A percentile compares a stretch with the other conserved stretches of the same genome.
Evolutionary conservation across 2,888 invertebrate genomes (phyloP).

Genomic region (Pelosia muscerda): DNA sequence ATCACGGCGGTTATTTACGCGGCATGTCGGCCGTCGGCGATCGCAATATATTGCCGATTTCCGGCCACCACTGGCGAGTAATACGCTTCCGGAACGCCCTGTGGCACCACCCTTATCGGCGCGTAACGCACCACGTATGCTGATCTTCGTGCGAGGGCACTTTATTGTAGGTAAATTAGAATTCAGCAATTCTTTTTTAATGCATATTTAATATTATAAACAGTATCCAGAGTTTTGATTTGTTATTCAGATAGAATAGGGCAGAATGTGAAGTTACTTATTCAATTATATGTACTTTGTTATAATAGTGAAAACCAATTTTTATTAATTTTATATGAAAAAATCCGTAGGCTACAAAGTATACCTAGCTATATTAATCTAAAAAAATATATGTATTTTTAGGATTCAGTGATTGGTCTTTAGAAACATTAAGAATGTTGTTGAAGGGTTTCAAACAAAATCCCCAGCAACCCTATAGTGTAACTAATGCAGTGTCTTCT

Average conservation of each 20-base stretch:
- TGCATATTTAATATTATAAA: too few species aligned
- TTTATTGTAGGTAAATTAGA: slow-evolving; percentile 14
- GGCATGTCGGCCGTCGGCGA: slow-evolving; percentile 62
- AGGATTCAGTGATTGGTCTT: too few species aligned
- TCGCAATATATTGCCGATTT: slow-evolving; percentile 81
- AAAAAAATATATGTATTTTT: too few species aligned
- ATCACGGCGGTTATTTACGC: slow-evolving; percentile 68
- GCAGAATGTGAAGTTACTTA: background rate
- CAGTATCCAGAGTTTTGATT: background rate
- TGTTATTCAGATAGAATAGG: background rate
- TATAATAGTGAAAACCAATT: too few species aligned
- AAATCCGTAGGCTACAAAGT: too few species aligned
- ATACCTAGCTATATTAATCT: too few species aligned
- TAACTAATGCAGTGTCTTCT: background rate
- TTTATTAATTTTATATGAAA: too few species aligned
- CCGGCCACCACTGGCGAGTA: slow-evolving; percentile 82
- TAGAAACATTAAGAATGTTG: background rate
- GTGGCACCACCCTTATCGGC: slow-evolving; percentile 58
- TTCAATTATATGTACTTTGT: too few species aligned
- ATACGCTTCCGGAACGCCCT: slow-evolving; percentile 82
- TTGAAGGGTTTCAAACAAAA: background rate
- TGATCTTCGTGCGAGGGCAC: slow-evolving; percentile 17
- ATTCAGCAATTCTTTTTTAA: background rate
- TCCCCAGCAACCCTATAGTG: background rate
- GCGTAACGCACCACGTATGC: slow-evolving; percentile 51